Percentiles rank a stretch among this genome's conserved stretches.
phyloP scores from a whole-genome alignment of 2,797 vertebrate species.

The Enteromius paludinosus region DNA sequence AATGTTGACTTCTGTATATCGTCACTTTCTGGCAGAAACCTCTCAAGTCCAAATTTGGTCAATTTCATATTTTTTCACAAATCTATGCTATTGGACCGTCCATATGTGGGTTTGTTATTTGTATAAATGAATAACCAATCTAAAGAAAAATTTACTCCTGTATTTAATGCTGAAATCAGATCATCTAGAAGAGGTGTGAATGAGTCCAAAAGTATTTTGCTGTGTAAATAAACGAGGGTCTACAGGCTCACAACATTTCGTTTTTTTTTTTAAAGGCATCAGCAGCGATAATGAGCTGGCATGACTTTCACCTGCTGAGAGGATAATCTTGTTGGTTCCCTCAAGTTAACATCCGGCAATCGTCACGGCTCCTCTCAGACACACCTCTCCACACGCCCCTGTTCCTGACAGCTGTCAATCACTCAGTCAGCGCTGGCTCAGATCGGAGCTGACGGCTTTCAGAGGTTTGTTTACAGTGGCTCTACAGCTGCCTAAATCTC shows the following conservation, averaged over 20 bases:
- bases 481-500: constrained; percentile 20
- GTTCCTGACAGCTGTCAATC: constrained; percentile 49
- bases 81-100: too few relatives aligned
- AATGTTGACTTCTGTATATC: too few relatives aligned
- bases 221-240: constrained; percentile 32
- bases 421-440: constrained; percentile 32
- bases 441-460: constrained; percentile 17
- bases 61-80: too few relatives aligned
- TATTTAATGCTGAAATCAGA: neutral
- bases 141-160: neutral
- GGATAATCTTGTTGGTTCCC: constrained; percentile 58
- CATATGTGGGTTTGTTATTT: too few relatives aligned
- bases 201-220: constrained; percentile 11
- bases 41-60: too few relatives aligned
- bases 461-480: constrained; percentile 36
- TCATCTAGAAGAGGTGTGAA: neutral
- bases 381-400: constrained; percentile 35
- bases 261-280: constrained; percentile 56
- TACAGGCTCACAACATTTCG: constrained; percentile 17
- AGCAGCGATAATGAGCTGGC: constrained; percentile 55
- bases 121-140: too few relatives aligned
- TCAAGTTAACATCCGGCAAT: constrained; percentile 53
- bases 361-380: constrained; percentile 27
- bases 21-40: too few relatives aligned
- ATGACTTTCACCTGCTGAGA: constrained; percentile 54